Conservation (phyloP, 2,888 invertebrate genomes). For the Drosophila merina region DNA sequence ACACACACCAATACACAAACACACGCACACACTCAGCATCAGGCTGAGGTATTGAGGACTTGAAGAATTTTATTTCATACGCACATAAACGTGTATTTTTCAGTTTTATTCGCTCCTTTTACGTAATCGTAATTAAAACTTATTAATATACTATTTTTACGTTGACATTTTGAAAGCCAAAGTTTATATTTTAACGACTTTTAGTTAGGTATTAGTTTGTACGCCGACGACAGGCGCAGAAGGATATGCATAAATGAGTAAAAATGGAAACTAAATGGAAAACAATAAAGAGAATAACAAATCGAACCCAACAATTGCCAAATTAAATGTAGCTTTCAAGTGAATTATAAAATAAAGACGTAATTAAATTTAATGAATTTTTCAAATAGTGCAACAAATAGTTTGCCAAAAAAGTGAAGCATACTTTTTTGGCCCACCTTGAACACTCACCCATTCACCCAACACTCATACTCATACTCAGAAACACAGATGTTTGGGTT, state of each 20-base stretch:
- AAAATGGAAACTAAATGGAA: constrained; percentile 27
- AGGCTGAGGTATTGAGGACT: constrained; percentile 16
- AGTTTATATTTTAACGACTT: constrained; percentile 78
- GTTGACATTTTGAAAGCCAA: constrained; percentile 82
- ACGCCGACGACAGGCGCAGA: constrained; percentile 56
- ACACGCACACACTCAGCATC: constrained; percentile 29
- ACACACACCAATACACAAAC: constrained; percentile 30
- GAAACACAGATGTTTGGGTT: constrained; percentile 62
- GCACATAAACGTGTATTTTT: constrained; percentile 40
- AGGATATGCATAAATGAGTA: constrained; percentile 24
- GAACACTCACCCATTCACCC: constrained; percentile 24
- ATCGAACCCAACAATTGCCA: constrained; percentile 84
- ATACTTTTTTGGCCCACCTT: constrained; percentile 63
- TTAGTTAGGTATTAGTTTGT: constrained; percentile 71
- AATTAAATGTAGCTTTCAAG: constrained; percentile 84
- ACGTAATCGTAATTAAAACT: constrained; percentile 26
- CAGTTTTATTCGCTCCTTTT: constrained; percentile 27
- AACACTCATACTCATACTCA: constrained; percentile 6
- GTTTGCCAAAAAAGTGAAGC: constrained; percentile 62
- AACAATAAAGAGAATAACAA: constrained; percentile 55
- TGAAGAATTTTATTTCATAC: constrained; percentile 68
- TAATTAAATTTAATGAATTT: constrained; percentile 68
- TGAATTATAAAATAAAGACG: constrained; percentile 72
- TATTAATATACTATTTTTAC: constrained; percentile 62
- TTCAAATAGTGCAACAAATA: constrained; percentile 65